phyloP scores from a whole-genome alignment of 2,888 invertebrate genomes.

The Parnassius smintheus region DNA sequence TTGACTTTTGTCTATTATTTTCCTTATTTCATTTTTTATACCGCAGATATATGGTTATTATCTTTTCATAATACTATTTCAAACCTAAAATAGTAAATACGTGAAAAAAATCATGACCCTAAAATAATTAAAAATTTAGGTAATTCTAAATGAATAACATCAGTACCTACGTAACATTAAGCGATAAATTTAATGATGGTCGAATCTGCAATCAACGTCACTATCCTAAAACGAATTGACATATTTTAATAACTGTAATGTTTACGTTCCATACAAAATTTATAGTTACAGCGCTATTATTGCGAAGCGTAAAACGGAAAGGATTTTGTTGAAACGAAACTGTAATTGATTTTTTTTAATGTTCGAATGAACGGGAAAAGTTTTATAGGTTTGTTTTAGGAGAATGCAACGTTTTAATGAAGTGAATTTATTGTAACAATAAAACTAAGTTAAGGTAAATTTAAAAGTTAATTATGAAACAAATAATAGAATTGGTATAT shows the following conservation, averaged over 20 bases:
- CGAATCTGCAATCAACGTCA: conserved; percentile 39
- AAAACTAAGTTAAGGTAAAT: neutral
- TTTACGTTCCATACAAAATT: conserved; percentile 37
- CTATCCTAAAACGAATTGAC: conserved; percentile 36
- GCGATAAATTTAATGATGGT: conserved; percentile 29
- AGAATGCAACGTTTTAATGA: conserved; percentile 10
- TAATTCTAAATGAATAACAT: conserved; percentile 9
- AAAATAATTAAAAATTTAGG: neutral
- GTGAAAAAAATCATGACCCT: too few relatives aligned
- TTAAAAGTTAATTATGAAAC: too few relatives aligned
- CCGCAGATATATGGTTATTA: too few relatives aligned
- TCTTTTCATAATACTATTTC: too few relatives aligned
- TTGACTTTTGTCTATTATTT: too few relatives aligned
- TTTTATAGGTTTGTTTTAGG: conserved; percentile 19
- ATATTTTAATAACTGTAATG: conserved; percentile 39
- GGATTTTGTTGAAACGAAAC: conserved; percentile 27
- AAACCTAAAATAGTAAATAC: too few relatives aligned
- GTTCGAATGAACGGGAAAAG: conserved; percentile 18
- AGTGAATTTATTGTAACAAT: conserved; percentile 18
- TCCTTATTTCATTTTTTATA: too few relatives aligned
- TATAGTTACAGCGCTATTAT: conserved; percentile 38
- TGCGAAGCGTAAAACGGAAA: conserved; percentile 35
- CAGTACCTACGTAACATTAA: conserved; percentile 2
- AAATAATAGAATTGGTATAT: too few relatives aligned
- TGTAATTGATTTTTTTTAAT: conserved; percentile 29